Evolutionary conservation across 64 coral and sea anemone species (phyloP), one percentile per base, ranked within the genome.

Genomic region (Astreopora myriophthalma): DNA sequence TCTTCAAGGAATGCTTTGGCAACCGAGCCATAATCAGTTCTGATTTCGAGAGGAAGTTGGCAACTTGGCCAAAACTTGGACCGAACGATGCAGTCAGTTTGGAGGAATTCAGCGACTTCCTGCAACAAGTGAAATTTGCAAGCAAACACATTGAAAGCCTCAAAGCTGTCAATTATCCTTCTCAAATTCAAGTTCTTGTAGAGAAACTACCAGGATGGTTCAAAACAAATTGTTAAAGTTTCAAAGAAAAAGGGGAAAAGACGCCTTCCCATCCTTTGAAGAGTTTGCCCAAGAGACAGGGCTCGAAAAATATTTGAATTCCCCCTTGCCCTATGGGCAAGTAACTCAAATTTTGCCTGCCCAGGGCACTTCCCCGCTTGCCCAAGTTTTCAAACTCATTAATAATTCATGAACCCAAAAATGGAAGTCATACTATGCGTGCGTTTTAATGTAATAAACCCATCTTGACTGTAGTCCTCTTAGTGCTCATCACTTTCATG

Each of bases 161-260:
- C 35, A 91, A 79, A 69, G 85, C 79, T 7, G 79, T 95, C 24
- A 77, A 91, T 9, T 95, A 64, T 38, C 51, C 89, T 5, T 92
- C 76, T 3, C 81, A 95, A 51, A 91, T 95, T 14, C 75, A 88
- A 36, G n/a, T 27, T 40, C 66, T 92, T 33, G 76, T 88, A 4
- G 76, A 96, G 16, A 96, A 92, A 44, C 64, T 95, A 22, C 92
- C 92, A 8, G 3, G n/a, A 16, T 89, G 86, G 86, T 94, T 89
- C 74, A 89, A 89, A 49, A 86, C 25, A 87, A 79, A 78, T 87
- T 94, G 48, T 35, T 89, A 75, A 71, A 22, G 67, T 12, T 94
- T 25, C 87, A 94, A 51, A 85, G 16, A 26, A 71, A 67, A 16
- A 12, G 80, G 16, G 88, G 88, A 19, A 51, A 57, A 48, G 75